These are phyloP conservation scores for Loris lydekkerianus DNA, from an alignment of 2,797 vertebrate species.

Conservation along the genomic window DNA sequence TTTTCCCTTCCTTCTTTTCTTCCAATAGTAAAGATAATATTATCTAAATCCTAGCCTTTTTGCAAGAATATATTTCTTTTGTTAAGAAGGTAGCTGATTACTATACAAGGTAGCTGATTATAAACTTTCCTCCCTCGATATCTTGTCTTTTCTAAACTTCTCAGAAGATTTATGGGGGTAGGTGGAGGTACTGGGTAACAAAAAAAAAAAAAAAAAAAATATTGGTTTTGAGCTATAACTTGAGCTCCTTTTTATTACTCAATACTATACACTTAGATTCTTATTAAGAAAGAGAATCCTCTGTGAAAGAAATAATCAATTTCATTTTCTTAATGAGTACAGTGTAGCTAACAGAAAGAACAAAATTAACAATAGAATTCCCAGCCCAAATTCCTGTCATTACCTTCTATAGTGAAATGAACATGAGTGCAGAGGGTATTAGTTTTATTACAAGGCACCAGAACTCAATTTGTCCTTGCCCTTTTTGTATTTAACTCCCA, in stretches of 20 bases:
- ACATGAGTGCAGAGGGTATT: conserved; percentile 67
- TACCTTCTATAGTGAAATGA: conserved; percentile 73
- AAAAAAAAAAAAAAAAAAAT: conserved; percentile 61
- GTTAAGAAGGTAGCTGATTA: conserved; percentile 17
- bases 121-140: conserved; percentile 55
- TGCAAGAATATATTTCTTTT: conserved; percentile 21
- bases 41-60: not conserved
- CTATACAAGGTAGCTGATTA: conserved; percentile 10
- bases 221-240: conserved; percentile 70
- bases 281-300: conserved; percentile 81
- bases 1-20: not conserved
- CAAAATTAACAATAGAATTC: conserved; percentile 73
- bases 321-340: conserved; percentile 82
- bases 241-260: conserved; percentile 81
- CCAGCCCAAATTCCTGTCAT: conserved; percentile 48
- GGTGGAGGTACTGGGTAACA: conserved; percentile 37
- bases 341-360: conserved; percentile 72
- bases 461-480: conserved; percentile 7
- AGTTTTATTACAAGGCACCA: conserved; percentile 74
- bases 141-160: conserved; percentile 69
- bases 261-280: conserved; percentile 69
- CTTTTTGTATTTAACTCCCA: conserved; percentile 68
- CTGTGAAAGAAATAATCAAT: conserved; percentile 80
- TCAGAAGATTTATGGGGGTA: conserved; percentile 59
- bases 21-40: not conserved